phyloP scores from a whole-genome alignment of 2,113 vertebrate genomes.

The Hemiscyllium ocellatum region DNA sequence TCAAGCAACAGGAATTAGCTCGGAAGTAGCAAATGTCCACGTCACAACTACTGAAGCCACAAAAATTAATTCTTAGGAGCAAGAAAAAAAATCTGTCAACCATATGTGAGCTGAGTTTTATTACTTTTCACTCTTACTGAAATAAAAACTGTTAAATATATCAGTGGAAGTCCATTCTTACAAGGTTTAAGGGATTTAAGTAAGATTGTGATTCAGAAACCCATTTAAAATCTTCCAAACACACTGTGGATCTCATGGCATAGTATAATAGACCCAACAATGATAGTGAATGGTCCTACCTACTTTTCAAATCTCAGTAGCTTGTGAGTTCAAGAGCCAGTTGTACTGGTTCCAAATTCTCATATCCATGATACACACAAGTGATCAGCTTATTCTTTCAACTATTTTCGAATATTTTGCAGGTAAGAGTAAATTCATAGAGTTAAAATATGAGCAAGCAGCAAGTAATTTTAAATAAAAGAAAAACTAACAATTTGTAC shows the following conservation, averaged over 20 bases:
- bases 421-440: background rate
- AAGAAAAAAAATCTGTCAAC: slow-evolving; percentile 2
- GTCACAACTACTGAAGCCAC: background rate
- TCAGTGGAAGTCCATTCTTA: background rate
- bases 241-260: too few species aligned
- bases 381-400: background rate
- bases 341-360: background rate
- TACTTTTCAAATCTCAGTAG: background rate
- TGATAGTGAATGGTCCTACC: too few species aligned
- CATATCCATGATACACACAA: background rate
- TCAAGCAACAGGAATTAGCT: background rate
- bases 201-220: slow-evolving; percentile 10
- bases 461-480: background rate
- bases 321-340: background rate
- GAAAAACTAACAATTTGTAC: background rate
- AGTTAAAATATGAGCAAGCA: background rate
- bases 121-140: background rate
- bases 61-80: background rate
- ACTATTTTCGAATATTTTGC: background rate
- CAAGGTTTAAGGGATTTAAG: background rate
- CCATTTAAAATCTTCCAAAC: background rate
- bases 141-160: background rate
- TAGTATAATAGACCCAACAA: background rate
- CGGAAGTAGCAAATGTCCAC: background rate
- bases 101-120: slow-evolving; percentile 13